These are phyloP conservation scores for Gopherus evgoodei DNA, from an alignment of 2,113 vertebrate genomes.

Conservation along the genomic window DNA sequence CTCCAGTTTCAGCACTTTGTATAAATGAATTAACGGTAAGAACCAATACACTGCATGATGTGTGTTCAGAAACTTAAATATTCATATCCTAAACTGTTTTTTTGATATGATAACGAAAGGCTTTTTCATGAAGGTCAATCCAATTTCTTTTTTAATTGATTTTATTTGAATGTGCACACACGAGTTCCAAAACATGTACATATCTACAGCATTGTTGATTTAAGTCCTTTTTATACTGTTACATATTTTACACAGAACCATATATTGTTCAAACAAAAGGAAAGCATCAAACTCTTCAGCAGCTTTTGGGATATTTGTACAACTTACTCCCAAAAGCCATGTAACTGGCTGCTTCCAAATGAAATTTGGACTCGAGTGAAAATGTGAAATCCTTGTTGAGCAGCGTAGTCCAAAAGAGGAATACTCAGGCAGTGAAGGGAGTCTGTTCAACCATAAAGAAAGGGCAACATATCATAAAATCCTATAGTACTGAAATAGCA, in stretches of 20 bases:
- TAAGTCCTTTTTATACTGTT: neutral
- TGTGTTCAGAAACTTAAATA: neutral
- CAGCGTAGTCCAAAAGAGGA: neutral
- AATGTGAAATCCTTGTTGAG: neutral
- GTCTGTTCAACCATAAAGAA: neutral
- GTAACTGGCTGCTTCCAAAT: neutral
- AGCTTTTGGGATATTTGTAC: neutral
- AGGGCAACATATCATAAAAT: neutral
- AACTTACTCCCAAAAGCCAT: neutral
- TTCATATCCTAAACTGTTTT: neutral
- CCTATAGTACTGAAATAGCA: neutral
- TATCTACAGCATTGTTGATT: no score
- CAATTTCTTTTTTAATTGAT: neutral
- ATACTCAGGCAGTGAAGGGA: neutral
- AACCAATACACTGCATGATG: neutral
- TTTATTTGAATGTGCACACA: neutral
- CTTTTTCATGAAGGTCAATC: neutral
- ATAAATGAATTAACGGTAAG: constrained; percentile 97
- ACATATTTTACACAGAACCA: rapidly evolving
- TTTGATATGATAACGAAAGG: neutral
- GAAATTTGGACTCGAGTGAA: neutral
- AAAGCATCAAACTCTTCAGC: neutral
- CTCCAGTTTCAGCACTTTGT: constrained; percentile 95
- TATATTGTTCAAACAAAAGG: neutral
- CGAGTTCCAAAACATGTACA: neutral